Percentiles rank a stretch among this genome's conserved stretches.
Evolutionary conservation across 1,140 invertebrate species (phyloP).

Genomic region (Drosophila punjabiensis): DNA sequence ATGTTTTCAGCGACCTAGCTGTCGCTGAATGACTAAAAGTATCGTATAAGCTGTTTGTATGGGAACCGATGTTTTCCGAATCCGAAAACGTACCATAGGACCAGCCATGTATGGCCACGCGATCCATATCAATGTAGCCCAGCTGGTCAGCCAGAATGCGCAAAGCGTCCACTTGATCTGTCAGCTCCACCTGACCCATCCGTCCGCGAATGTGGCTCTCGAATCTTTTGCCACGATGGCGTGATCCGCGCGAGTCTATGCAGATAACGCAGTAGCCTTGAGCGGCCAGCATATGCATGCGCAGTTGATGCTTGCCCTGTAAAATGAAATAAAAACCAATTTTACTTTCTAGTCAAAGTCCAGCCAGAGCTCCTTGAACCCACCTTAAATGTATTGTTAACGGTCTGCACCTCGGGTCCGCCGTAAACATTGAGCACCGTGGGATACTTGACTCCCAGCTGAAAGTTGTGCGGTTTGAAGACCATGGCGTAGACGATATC

Average conservation of each 20-base stretch:
- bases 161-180: constrained; percentile 98
- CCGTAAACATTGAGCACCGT: constrained; percentile 99
- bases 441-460: constrained; percentile 93
- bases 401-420: constrained; percentile 98
- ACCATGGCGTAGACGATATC: constrained; percentile 95
- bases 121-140: constrained; percentile 95
- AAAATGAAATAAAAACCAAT: constrained; percentile 30
- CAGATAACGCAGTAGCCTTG: constrained; percentile 98
- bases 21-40: no score
- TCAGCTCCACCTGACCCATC: constrained; percentile 98
- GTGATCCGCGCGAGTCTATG: constrained; percentile 96
- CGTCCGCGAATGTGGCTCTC: constrained; percentile 95
- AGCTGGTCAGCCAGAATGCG: constrained; percentile 93
- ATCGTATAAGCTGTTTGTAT: no score
- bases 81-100: constrained; percentile 91
- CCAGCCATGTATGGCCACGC: constrained; percentile 99
- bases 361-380: not conserved
- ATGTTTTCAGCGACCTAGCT: no score
- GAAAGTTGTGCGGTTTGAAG: constrained; percentile 94
- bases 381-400: constrained; percentile 98
- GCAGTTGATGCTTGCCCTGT: constrained; percentile 94
- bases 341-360: no score
- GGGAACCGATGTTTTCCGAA: no score
- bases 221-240: constrained; percentile 95
- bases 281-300: constrained; percentile 98